Base-by-base conservation (phyloP, 2,888 invertebrate genomes). In the Orthonevra nobilis region DNA sequence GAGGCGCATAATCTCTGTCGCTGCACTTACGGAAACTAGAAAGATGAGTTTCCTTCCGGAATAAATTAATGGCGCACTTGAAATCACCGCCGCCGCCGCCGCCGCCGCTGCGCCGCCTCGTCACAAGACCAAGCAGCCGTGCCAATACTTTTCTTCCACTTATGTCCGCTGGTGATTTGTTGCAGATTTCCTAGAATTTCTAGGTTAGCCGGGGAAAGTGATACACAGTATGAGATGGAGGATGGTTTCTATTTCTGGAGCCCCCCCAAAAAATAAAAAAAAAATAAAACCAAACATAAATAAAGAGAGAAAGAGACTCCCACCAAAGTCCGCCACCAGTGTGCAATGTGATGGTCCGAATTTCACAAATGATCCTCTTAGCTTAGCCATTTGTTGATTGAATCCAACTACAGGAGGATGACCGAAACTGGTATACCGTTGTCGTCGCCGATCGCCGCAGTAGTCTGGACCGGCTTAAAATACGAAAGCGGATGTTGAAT, bases 31-130 rank as follows among this genome's bases (percentile, higher is more conserved):
- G 77, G 77, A 84, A 86, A 86, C 86, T 84, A 84, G 87, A 86
- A 84, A 82, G 83, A 84, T 85, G 84, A 85, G 86, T 87, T 87
- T 87, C 87, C 87, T 87, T 87, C 87, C 87, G 87, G 87, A 87
- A 86, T 86, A 85, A 86, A 86, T 87, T 87, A 87, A 72, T 60
- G 17, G 56, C 46, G 30, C 48, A 40, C 42, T 20, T 28, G 36
- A 28, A 26, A 14, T 3, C 14, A 19, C 10, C n/a, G n/a, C n/a
- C n/a, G n/a, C n/a, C n/a, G n/a, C n/a, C n/a, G n/a, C n/a, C n/a
- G n/a, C n/a, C n/a, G n/a, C n/a, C n/a, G n/a, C n/a, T n/a, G n/a
- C n/a, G n/a, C n/a, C n/a, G n/a, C n/a, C n/a, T n/a, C n/a, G n/a
- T n/a, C n/a, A n/a, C n/a, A n/a, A n/a, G n/a, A n/a, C n/a, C n/a